phyloP scores from a whole-genome alignment of 1,140 invertebrate genomes.

The Meloidogyne floridensis region DNA sequence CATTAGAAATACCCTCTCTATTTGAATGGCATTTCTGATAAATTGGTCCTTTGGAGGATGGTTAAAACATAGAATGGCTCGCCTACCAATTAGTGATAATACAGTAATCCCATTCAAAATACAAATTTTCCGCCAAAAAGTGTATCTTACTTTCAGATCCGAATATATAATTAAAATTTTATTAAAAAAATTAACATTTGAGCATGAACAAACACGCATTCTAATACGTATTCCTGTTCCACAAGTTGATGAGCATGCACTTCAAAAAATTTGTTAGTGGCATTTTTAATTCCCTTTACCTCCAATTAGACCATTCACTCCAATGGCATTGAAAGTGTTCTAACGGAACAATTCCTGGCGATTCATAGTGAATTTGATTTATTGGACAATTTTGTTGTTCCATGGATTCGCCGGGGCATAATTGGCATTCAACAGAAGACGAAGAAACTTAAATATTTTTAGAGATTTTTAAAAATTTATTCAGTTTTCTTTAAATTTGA shows the following conservation, averaged over 20 bases:
- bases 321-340: constrained; percentile 6
- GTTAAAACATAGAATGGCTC: too few relatives aligned
- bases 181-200: background rate
- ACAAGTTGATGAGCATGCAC: constrained; percentile 26
- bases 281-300: constrained; percentile 2
- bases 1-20: too few relatives aligned
- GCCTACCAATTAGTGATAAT: too few relatives aligned
- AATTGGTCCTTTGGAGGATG: too few relatives aligned
- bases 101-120: too few relatives aligned
- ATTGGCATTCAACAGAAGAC: constrained; percentile 9
- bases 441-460: background rate
- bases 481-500: too few relatives aligned
- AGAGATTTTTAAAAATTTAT: too few relatives aligned
- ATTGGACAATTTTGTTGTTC: constrained; percentile 18
- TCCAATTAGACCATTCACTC: constrained; percentile 30
- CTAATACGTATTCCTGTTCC: constrained; percentile 1
- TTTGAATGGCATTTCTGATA: too few relatives aligned
- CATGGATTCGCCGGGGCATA: constrained; percentile 11
- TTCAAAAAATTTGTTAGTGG: background rate
- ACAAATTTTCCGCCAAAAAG: too few relatives aligned
- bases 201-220: constrained; percentile 9
- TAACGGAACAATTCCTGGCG: background rate
- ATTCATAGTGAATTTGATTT: constrained; percentile 1
- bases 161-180: too few relatives aligned
- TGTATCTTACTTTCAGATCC: too few relatives aligned